phyloP scores from a whole-genome alignment of 1,140 invertebrate genomes.

The Brevipalpus yothersi region DNA sequence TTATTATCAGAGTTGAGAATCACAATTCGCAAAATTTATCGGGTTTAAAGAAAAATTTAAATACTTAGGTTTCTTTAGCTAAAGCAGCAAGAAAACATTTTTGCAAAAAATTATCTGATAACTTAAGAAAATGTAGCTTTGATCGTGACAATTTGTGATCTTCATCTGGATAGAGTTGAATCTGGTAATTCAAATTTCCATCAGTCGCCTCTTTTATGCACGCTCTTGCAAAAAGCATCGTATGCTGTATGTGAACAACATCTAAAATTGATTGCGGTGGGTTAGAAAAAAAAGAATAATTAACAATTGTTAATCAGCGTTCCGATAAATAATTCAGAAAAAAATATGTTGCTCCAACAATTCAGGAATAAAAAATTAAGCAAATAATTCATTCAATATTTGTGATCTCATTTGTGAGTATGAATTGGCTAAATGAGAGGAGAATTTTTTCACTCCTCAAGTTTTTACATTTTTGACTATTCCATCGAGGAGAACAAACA shows the following conservation, averaged over 20 bases:
- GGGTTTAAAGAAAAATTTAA: not conserved
- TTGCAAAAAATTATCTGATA: not conserved
- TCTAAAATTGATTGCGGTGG: not conserved
- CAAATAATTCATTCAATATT: not conserved
- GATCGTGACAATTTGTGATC: not conserved
- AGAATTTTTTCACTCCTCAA: not conserved
- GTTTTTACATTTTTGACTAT: not conserved
- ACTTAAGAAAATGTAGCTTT: not conserved
- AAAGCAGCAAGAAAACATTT: not conserved
- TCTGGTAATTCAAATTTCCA: not conserved
- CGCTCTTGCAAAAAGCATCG: not conserved
- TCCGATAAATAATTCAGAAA: not conserved
- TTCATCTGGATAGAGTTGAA: slow-evolving; percentile 1
- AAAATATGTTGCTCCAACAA: not conserved
- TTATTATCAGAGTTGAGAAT: no score
- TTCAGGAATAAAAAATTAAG: not conserved
- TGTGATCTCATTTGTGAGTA: not conserved
- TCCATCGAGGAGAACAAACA: not conserved
- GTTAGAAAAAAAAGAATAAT: not conserved
- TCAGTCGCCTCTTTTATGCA: not conserved
- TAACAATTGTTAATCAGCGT: not conserved
- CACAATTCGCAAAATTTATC: no score
- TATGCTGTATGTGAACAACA: not conserved
- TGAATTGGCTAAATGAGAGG: not conserved
- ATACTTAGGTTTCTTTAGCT: not conserved